These are phyloP conservation scores for Serripes groenlandicus DNA, from an alignment of 2,888 invertebrate species.

Conservation along the genomic window DNA sequence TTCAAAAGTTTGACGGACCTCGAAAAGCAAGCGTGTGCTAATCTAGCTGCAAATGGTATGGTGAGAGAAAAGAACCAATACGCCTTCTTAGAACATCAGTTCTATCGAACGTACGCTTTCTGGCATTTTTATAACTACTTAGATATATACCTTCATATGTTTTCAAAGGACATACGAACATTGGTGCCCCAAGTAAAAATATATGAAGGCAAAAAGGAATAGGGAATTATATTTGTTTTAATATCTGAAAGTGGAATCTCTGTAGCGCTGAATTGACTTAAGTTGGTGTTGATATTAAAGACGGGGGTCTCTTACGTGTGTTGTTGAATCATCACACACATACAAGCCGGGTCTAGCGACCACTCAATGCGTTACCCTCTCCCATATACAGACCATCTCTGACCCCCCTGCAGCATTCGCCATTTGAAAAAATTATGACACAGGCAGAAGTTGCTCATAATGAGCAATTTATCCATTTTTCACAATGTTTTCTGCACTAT, in stretches of 20 bases:
- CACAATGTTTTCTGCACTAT: not conserved
- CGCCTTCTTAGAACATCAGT: conserved; percentile 28
- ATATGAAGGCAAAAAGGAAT: conserved; percentile 22
- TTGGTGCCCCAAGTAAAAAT: conserved; percentile 21
- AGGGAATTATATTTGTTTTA: not conserved
- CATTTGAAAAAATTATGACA: not conserved
- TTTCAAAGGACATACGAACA: conserved; percentile 27
- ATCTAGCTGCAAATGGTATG: conserved; percentile 18
- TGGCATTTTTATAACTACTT: conserved; percentile 41
- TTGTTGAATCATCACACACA: not conserved
- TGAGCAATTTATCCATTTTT: not conserved
- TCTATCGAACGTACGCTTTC: conserved; percentile 32
- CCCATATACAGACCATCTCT: not conserved
- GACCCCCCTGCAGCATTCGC: not conserved
- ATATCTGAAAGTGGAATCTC: not conserved
- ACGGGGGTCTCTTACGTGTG: not conserved
- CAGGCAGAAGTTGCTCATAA: not conserved
- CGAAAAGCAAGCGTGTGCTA: conserved; percentile 28
- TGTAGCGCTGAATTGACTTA: not conserved
- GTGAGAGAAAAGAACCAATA: conserved; percentile 17
- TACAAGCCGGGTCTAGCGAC: not conserved
- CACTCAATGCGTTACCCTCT: not conserved
- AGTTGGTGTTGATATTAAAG: not conserved
- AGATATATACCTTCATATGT: conserved; percentile 31
- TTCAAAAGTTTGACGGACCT: conserved; percentile 8